phyloP scores from a whole-genome alignment of 64 coral and sea anemone genomes.

The Platygyra sinensis region DNA sequence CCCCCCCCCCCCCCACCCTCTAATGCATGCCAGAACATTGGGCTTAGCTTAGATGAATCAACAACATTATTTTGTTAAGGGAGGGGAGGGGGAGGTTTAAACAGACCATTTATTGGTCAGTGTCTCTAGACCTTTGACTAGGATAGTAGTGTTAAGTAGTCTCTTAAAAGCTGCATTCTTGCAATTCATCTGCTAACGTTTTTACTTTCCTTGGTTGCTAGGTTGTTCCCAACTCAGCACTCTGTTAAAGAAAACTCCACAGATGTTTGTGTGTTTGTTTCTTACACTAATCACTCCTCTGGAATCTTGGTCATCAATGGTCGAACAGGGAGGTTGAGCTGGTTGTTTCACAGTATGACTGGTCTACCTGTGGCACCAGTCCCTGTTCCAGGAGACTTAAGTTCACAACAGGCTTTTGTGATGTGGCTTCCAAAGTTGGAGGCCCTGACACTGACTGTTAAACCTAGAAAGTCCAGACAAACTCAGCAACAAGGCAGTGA shows the following conservation, averaged over 20 bases:
- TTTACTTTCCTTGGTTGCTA: not conserved
- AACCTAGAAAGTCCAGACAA: not conserved
- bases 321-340: conserved; percentile 6
- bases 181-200: not conserved
- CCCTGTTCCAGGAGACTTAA: not conserved
- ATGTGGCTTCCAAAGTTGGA: conserved; percentile 60
- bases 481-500: not conserved
- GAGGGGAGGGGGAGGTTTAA: too few species aligned
- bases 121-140: too few species aligned
- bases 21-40: too few species aligned
- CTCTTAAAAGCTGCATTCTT: too few species aligned
- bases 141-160: too few species aligned
- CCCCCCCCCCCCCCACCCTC: too few species aligned
- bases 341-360: conserved; percentile 32
- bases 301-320: conserved; percentile 54
- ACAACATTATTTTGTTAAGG: too few species aligned
- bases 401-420: conserved; percentile 23
- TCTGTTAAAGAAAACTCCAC: conserved; percentile 22
- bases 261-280: conserved; percentile 37
- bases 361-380: conserved; percentile 38
- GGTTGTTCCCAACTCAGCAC: conserved; percentile 4
- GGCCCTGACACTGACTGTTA: not conserved
- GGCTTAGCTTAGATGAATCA: too few species aligned
- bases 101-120: too few species aligned
- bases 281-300: conserved; percentile 26